phyloP scores from a whole-genome alignment of 2,113 vertebrate species.

The Larimichthys crocea region DNA sequence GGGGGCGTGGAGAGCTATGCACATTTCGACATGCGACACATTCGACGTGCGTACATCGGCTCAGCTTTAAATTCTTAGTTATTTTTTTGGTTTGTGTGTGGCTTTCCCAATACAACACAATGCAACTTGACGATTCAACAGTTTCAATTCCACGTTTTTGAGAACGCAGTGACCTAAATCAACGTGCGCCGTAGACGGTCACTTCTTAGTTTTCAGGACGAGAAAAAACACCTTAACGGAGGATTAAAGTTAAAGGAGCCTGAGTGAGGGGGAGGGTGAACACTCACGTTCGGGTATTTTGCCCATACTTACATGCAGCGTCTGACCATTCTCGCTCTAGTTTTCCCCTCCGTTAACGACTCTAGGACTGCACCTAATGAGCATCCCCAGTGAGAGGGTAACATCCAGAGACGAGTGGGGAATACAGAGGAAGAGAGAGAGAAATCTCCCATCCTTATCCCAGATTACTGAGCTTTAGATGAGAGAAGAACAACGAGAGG shows the following conservation, averaged over 20 bases:
- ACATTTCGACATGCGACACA: too few relatives aligned
- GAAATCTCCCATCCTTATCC: constrained; percentile 10
- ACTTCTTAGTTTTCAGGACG: background rate
- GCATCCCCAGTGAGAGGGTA: constrained; percentile 37
- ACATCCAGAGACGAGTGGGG: constrained; percentile 26
- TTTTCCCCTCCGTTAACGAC: background rate
- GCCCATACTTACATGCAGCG: constrained; percentile 17
- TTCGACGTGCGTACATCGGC: too few relatives aligned
- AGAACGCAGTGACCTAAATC: too few relatives aligned
- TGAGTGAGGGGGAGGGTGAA: background rate
- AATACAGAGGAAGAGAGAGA: background rate
- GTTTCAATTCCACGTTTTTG: too few relatives aligned
- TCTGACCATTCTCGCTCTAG: constrained; percentile 20
- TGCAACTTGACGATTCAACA: too few relatives aligned
- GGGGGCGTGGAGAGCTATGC: too few relatives aligned
- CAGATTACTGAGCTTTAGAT: background rate
- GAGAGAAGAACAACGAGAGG: background rate
- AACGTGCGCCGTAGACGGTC: too few relatives aligned
- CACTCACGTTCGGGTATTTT: too few relatives aligned
- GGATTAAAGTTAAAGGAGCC: background rate
- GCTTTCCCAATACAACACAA: too few relatives aligned
- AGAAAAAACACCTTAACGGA: constrained; percentile 1
- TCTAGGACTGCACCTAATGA: constrained; percentile 24
- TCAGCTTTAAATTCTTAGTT: too few relatives aligned
- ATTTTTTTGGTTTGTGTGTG: too few relatives aligned